Evolutionary conservation across 2,113 vertebrate genomes (phyloP).

Genomic region (Azemiops feae): DNA sequence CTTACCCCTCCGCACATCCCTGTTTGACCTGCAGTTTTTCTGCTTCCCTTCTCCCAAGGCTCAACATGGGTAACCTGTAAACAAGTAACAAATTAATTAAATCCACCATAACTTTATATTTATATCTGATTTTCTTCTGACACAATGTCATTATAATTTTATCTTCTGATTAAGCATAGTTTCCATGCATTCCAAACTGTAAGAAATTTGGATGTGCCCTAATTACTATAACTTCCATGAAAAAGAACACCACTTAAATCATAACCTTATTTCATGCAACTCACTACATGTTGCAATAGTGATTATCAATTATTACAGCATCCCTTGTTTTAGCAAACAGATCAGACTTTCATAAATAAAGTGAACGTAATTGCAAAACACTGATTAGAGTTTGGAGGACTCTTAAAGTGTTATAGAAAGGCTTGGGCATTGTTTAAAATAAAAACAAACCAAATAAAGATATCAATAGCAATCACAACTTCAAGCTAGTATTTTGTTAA

Average conservation of each 20-base stretch:
- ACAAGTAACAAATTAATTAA: slow-evolving; percentile 26
- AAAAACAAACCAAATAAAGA: background rate
- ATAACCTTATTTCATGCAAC: background rate
- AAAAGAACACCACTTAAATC: background rate
- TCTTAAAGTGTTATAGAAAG: background rate
- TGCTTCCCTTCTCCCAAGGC: slow-evolving; percentile 98
- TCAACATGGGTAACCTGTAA: slow-evolving; percentile 91
- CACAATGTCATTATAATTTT: background rate
- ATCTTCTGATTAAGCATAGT: background rate
- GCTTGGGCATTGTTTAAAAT: background rate
- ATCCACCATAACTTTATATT: background rate
- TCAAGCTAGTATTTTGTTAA: background rate
- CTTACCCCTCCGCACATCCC: slow-evolving; percentile 99
- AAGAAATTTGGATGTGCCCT: background rate
- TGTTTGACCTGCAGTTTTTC: slow-evolving; percentile 98
- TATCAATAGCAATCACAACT: background rate
- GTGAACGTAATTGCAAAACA: background rate
- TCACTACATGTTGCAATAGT: background rate
- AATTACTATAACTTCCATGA: background rate
- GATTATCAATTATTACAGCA: background rate
- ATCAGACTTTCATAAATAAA: background rate
- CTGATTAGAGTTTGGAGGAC: background rate
- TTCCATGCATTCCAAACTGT: background rate
- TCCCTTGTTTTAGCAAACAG: background rate
- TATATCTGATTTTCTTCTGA: background rate